Evolutionary conservation across 2,888 invertebrate species (phyloP).

Genomic region (Ceriagrion tenellum): DNA sequence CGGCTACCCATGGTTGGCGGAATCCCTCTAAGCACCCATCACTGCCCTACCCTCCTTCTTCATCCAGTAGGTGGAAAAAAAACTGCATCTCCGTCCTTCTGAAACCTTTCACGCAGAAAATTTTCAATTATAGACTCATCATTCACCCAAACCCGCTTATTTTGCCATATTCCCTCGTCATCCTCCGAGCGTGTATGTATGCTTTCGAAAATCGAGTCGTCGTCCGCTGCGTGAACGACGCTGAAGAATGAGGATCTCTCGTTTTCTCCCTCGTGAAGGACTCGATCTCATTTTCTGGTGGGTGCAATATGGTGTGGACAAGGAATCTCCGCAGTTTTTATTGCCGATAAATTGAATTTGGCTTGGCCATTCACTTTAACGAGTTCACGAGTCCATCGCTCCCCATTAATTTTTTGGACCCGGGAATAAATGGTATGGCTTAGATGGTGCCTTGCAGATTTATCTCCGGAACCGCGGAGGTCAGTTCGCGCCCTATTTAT

Average conservation of each 20-base stretch:
- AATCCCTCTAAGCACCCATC: background rate
- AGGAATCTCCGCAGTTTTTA: background rate
- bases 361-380: background rate
- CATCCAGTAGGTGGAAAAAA: background rate
- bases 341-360: background rate
- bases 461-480: background rate
- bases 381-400: background rate
- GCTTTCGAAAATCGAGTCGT: background rate
- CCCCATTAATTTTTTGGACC: background rate
- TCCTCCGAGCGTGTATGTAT: background rate
- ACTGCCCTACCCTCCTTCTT: background rate
- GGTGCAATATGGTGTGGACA: background rate
- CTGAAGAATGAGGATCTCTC: background rate
- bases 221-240: background rate
- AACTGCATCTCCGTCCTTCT: background rate
- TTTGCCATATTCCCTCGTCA: background rate
- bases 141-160: background rate
- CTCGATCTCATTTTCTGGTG: background rate
- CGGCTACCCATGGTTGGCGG: background rate
- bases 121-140: background rate
- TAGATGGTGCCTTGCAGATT: background rate
- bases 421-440: background rate
- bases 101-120: background rate
- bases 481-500: background rate
- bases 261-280: background rate